Evolutionary conservation across 2,113 vertebrate genomes (phyloP), one percentile per base, ranked within the genome.

Genomic region (Rafetus swinhoei): DNA sequence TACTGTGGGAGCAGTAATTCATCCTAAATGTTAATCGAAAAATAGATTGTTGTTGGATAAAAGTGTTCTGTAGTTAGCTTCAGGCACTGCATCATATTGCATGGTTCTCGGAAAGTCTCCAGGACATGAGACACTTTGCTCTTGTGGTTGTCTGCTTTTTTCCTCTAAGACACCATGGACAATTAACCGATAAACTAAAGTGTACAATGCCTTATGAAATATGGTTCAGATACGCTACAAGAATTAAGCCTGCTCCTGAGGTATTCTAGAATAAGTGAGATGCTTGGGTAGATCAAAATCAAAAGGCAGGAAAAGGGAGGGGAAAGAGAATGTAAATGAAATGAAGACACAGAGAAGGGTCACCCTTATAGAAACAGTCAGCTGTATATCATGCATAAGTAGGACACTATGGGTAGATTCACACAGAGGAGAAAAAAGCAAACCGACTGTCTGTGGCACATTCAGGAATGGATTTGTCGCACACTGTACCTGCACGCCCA

Each of bases 201-300:
- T 45, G 22, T 76, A 10, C 10, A 76, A 76, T 81, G 69, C 10
- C 84, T 93, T 82, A 84, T 79, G 82, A 94, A 84, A 91, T 92
- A 82, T 79, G 86, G 82, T 88, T 95, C 94, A 82, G 92, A 86
- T 92, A 69, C 53, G 92, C 80, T 85, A 50, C 39, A 32, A 94
- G 85, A 93, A 81, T 57, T 25, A n/a, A 90, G 24, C 32, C 45
- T 79, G 92, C 76, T 92, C 82, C 84, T 90, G 92, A 19, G 21
- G 81, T 19, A 45, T 79, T 69, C 79, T 4, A 0, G 79, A 93
- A 54, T 65, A 85, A 45, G 24, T 39, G 16, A 69, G 32, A n/a
- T n/a, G 32, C 65, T n/a, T 69, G 65, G 65, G 19, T 14, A 69
- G 29, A 65, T 15, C 32, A 69, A 69, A 69, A n/a, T 69, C 16